phyloP scores from a whole-genome alignment of 1,140 invertebrate genomes.

The Pinna nobilis region DNA sequence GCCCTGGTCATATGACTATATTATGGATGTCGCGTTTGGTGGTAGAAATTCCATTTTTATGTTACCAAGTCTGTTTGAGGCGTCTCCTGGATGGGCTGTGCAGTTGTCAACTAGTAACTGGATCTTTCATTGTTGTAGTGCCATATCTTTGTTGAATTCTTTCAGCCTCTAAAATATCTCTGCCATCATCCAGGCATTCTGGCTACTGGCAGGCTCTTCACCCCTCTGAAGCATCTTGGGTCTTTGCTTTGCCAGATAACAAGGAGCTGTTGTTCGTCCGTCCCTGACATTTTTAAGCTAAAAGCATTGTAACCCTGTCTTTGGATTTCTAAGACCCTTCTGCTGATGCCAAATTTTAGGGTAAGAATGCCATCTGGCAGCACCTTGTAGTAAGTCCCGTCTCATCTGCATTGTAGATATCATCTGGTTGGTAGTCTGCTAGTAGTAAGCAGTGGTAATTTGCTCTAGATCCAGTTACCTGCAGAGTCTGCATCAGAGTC shows the following conservation, averaged over 20 bases:
- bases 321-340: no score
- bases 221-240: conserved; percentile 50
- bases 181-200: conserved; percentile 57
- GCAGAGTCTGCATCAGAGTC: no score
- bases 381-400: conserved; percentile 75
- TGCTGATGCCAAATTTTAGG: no score
- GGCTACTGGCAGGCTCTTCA: conserved; percentile 40
- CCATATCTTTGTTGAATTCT: conserved; percentile 42
- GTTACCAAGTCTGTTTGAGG: background rate
- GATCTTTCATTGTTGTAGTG: conserved; percentile 34
- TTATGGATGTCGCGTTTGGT: conserved; percentile 33
- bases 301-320: conserved; percentile 43
- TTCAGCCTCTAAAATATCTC: conserved; percentile 48
- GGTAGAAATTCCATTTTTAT: conserved; percentile 13
- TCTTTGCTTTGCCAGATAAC: no score
- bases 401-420: conserved; percentile 76
- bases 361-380: conserved; percentile 73
- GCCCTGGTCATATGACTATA: conserved; percentile 29
- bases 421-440: conserved; percentile 66
- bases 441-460: conserved; percentile 36
- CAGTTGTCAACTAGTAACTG: conserved; percentile 42
- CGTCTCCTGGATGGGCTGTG: conserved; percentile 11
- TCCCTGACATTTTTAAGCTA: conserved; percentile 33
- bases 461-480: conserved; percentile 21
- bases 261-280: conserved; percentile 47